Evolutionary conservation across 1,140 invertebrate species (phyloP).

Genomic region (Metopolophium dirhodum): DNA sequence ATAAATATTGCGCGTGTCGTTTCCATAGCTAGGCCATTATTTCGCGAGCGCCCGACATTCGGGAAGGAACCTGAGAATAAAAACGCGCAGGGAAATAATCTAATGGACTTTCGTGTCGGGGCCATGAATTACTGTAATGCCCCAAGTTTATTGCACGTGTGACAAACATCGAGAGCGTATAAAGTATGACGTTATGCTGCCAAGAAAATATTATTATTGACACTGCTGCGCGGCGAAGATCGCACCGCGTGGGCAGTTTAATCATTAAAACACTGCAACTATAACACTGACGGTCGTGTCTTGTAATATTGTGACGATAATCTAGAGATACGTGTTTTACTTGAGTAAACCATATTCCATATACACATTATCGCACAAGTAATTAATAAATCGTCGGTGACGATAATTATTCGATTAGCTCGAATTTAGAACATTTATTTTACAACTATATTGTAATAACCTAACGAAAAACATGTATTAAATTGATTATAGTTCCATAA

Average conservation of each 20-base stretch:
- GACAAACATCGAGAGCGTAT: conserved; percentile 33
- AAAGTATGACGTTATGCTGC: background rate
- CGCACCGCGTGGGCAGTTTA: background rate
- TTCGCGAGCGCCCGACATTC: background rate
- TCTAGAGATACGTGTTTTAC: background rate
- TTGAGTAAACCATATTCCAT: background rate
- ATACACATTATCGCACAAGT: too few relatives aligned
- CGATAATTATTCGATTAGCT: background rate
- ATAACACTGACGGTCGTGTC: background rate
- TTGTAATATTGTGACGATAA: background rate
- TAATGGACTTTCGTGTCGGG: conserved; percentile 1
- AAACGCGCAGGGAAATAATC: background rate
- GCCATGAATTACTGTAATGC: conserved; percentile 7
- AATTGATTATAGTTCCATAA: background rate
- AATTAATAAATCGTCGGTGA: background rate
- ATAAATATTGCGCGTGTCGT: conserved; percentile 24
- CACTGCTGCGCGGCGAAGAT: background rate
- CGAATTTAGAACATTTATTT: background rate
- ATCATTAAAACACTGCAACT: background rate
- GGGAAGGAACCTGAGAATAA: conserved; percentile 25
- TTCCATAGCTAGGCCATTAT: conserved; percentile 26
- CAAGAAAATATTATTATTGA: conserved; percentile 25
- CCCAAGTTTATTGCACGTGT: conserved; percentile 36
- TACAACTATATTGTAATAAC: background rate
- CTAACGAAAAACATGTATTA: background rate